These are phyloP conservation scores for Eriocheir sinensis DNA, from an alignment of 1,140 invertebrate species.

Conservation along the genomic window DNA sequence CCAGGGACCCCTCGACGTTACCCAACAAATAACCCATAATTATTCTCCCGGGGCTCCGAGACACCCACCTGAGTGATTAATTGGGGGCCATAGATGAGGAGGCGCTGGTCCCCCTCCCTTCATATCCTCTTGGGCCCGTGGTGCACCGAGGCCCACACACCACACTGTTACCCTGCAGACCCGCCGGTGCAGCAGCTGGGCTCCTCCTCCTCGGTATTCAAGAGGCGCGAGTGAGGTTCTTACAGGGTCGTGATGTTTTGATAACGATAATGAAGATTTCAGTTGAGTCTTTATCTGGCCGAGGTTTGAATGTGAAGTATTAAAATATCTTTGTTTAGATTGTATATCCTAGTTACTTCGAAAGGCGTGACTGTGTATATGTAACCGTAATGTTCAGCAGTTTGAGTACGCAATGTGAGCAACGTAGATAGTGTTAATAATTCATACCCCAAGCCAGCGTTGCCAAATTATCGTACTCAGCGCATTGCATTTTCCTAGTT, in stretches of 20 bases:
- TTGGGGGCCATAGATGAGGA: background rate
- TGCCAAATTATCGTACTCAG: too few relatives aligned
- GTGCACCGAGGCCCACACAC: background rate
- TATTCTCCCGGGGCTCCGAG: background rate
- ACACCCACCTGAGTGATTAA: conserved; percentile 12
- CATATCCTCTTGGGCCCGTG: background rate
- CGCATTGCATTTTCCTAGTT: too few relatives aligned
- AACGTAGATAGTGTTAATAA: too few relatives aligned
- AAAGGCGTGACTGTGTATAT: too few relatives aligned
- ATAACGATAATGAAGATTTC: background rate
- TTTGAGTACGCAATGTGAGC: too few relatives aligned
- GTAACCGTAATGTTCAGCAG: too few relatives aligned
- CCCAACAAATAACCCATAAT: background rate
- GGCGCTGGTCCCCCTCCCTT: background rate
- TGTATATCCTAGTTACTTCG: too few relatives aligned
- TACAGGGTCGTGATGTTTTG: background rate
- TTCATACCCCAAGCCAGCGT: too few relatives aligned
- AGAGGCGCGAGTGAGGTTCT: background rate
- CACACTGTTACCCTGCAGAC: too few relatives aligned
- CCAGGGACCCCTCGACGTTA: background rate
- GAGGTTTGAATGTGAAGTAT: too few relatives aligned
- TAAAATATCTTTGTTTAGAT: too few relatives aligned
- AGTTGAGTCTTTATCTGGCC: too few relatives aligned
- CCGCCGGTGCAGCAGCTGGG: background rate
- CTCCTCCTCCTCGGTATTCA: background rate